Evolutionary conservation across 2,113 vertebrate genomes (phyloP), one percentile per base, ranked within the genome.

Genomic region (Ictidomys tridecemlineatus): DNA sequence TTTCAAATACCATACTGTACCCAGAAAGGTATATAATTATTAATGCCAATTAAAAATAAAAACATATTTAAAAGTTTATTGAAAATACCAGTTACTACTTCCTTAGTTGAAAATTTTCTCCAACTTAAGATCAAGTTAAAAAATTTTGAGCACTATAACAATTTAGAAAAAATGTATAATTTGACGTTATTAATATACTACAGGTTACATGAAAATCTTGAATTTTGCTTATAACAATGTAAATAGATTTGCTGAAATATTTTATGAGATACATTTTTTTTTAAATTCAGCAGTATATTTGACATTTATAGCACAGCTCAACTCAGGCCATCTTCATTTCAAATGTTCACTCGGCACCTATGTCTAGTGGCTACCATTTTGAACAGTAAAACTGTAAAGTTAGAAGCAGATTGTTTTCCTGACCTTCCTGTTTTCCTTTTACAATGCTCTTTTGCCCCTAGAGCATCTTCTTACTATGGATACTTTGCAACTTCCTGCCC

Each of bases 51-150:
- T 51, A 85, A 85, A n/a, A 69, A 85, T 51, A 85, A 85, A n/a
- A 69, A 85, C 45, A 51, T 3, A n/a, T 16, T 24, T n/a, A 69
- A 83, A 56, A 83, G 72, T 48, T 79, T 32, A 24, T 74, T 56
- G 74, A 67, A 4, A 78, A 76, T 90, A 58, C 1, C 32, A 90
- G 18, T 85, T 85, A n/a, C 61, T 78, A 45, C 14, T 58, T 22
- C 51, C 39, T 76, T 91, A 69, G 8, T 7, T 73, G 48, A 82
- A 89, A 61, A 85, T 32, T 89, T 85, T 92, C 10, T 79, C 37
- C 56, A 79, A 58, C 45, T 85, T 48, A 73, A 51, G 48, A 74
- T 89, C 83, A 93, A 42, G 72, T 56, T 94, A 32, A 70, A 84
- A 85, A 79, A 34, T 80, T 69, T n/a, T 22, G 53, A 77, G 28